Conservation (phyloP, 2,797 vertebrate genomes). For the Allobates femoralis region DNA sequence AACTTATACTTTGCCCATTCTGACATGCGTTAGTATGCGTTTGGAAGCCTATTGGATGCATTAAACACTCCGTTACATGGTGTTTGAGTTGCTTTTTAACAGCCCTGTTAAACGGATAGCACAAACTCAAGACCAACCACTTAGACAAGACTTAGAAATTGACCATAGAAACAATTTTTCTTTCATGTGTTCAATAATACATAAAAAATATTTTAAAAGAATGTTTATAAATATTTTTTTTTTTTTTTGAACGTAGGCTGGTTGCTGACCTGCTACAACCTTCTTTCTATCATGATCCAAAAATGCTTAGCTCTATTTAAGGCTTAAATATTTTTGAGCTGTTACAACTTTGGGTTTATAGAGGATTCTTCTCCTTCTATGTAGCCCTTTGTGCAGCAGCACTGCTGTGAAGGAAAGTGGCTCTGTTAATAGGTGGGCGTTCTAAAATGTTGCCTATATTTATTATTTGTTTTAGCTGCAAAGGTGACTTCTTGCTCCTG, state of each 20-base stretch:
- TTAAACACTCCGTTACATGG: no score
- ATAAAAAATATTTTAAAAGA: no score
- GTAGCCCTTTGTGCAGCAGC: conserved; percentile 22
- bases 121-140: no score
- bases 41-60: no score
- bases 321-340: not conserved
- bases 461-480: conserved; percentile 51
- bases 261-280: not conserved
- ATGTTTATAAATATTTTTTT: not conserved
- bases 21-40: no score
- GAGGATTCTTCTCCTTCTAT: conserved; percentile 11
- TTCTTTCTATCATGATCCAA: not conserved
- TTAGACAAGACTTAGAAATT: no score
- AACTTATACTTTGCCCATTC: no score
- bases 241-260: not conserved
- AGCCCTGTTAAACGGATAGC: no score
- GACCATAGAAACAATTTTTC: no score
- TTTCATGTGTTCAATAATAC: no score
- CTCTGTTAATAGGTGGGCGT: conserved; percentile 46
- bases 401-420: conserved; percentile 7
- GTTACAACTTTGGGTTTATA: not conserved
- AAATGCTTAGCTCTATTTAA: conserved; percentile 1
- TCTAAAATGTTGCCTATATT: conserved; percentile 28
- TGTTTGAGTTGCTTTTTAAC: no score
- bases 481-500: conserved; percentile 35